Evolutionary conservation across 2,888 invertebrate genomes (phyloP).

Genomic region (Aphidoletes aphidimyza): DNA sequence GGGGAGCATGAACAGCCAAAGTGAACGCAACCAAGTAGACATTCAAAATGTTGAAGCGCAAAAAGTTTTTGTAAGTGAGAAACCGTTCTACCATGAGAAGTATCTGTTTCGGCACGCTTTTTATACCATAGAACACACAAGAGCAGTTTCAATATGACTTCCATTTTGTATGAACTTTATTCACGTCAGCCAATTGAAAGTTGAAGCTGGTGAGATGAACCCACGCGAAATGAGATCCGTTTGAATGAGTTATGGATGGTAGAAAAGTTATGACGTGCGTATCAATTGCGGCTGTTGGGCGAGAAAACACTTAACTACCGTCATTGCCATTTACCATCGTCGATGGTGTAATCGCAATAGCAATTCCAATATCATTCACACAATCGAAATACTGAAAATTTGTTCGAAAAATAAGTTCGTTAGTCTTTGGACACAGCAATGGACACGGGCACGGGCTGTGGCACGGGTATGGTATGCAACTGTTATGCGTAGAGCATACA

Average conservation of each 20-base stretch:
- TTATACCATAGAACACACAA: not conserved
- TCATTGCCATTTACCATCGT: not conserved
- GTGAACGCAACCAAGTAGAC: not conserved
- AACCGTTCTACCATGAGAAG: not conserved
- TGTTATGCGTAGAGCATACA: not conserved
- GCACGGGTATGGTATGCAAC: not conserved
- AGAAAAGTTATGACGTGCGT: slow-evolving; percentile 33
- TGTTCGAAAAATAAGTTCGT: not conserved
- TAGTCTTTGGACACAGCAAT: not conserved
- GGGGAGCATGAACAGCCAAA: too few species aligned
- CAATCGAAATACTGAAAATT: not conserved
- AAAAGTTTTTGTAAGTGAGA: not conserved
- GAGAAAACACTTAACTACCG: not conserved
- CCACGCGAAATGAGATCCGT: slow-evolving; percentile 14
- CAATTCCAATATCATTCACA: too few species aligned
- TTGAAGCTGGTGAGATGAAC: not conserved
- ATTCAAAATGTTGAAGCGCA: not conserved
- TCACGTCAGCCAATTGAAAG: slow-evolving; percentile 18
- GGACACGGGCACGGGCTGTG: too few species aligned
- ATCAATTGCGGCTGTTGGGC: not conserved
- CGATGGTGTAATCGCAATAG: too few species aligned
- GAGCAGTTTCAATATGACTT: too few species aligned
- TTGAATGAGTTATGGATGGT: slow-evolving; percentile 33
- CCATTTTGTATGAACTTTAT: not conserved
- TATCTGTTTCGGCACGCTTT: not conserved